Percentiles rank a stretch among this genome's conserved stretches.
Conservation (phyloP, 1,140 invertebrate genomes). For the Lerema accius region DNA sequence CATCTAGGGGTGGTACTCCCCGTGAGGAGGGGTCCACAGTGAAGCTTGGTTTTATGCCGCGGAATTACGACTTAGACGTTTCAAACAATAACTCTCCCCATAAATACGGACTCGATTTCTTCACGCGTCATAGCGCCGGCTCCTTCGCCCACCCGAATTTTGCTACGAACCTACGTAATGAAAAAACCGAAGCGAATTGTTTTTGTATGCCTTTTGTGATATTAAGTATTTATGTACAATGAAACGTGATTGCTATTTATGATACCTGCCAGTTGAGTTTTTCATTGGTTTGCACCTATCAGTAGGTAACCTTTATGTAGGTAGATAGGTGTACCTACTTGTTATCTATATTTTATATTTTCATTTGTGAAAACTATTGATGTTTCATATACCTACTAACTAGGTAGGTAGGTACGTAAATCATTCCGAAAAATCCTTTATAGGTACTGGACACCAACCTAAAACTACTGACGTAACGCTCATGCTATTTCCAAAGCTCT, state of each 20-base stretch:
- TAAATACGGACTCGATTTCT: slow-evolving; percentile 81
- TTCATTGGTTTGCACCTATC: not conserved
- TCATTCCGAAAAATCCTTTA: too few relatives aligned
- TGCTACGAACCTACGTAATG: slow-evolving; percentile 24
- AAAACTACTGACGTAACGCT: too few relatives aligned
- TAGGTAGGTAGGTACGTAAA: too few relatives aligned
- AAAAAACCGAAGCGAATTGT: slow-evolving; percentile 26
- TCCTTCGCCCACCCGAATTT: slow-evolving; percentile 56
- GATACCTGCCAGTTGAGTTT: not conserved
- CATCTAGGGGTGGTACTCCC: slow-evolving; percentile 59
- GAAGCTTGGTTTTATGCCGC: slow-evolving; percentile 77
- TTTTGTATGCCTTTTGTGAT: slow-evolving; percentile 4
- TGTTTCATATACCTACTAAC: too few relatives aligned
- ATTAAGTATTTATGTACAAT: slow-evolving; percentile 1
- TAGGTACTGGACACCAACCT: too few relatives aligned
- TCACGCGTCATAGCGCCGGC: slow-evolving; percentile 78
- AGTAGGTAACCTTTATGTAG: too few relatives aligned
- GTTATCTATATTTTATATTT: too few relatives aligned
- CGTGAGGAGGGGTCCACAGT: slow-evolving; percentile 56
- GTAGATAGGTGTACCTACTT: too few relatives aligned
- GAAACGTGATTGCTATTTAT: slow-evolving; percentile 2
- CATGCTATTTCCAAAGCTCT: too few relatives aligned
- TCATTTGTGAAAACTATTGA: too few relatives aligned
- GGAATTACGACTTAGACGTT: slow-evolving; percentile 82
- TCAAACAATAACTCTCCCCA: slow-evolving; percentile 81